phyloP scores from a whole-genome alignment of 2,113 vertebrate species.

The Hylia prasina region DNA sequence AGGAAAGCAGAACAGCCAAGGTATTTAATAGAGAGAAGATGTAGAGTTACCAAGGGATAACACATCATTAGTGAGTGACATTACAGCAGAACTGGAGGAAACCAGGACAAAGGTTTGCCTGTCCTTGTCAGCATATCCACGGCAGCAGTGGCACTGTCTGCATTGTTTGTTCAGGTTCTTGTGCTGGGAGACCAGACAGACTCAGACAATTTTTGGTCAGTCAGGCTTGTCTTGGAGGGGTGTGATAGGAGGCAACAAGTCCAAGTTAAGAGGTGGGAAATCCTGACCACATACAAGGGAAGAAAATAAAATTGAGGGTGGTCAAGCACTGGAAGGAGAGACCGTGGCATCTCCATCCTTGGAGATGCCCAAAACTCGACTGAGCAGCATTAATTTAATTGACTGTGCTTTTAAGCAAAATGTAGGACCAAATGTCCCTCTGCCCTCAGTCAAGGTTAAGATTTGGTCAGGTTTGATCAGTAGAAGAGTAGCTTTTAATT shows the following conservation, averaged over 20 bases:
- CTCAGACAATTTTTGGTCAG: background rate
- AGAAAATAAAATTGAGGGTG: background rate
- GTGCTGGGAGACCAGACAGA: background rate
- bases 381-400: background rate
- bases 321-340: background rate
- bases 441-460: accelerated
- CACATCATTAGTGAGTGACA: background rate
- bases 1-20: background rate
- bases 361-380: background rate
- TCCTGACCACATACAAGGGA: background rate
- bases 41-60: background rate
- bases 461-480: background rate
- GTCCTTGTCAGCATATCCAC: accelerated
- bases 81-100: background rate
- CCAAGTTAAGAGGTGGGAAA: background rate
- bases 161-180: background rate
- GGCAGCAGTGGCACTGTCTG: background rate
- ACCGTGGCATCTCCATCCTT: background rate
- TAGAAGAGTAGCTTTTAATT: background rate
- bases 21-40: background rate
- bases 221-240: background rate
- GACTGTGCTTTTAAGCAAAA: background rate
- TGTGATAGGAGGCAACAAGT: background rate
- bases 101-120: background rate
- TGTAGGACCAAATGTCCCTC: background rate